Evolutionary conservation across 2,888 invertebrate species (phyloP).

Genomic region (Griposia aprilina): DNA sequence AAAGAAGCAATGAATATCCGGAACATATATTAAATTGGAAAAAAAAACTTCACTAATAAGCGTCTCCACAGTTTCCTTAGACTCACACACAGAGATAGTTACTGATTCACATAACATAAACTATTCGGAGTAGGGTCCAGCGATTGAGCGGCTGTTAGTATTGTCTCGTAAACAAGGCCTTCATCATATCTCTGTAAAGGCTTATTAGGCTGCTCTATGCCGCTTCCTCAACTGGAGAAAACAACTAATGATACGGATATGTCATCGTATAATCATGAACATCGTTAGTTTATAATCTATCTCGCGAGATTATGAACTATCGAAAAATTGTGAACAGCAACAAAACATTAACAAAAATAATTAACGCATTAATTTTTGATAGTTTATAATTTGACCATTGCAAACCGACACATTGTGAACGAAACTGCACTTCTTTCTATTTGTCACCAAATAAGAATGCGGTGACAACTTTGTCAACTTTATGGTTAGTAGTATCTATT

Average conservation of each 20-base stretch:
- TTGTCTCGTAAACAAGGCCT: constrained; percentile 30
- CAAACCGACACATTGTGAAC: too few relatives aligned
- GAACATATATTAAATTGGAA: neutral
- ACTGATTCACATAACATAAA: constrained; percentile 31
- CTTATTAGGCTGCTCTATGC: constrained; percentile 4
- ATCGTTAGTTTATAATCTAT: too few relatives aligned
- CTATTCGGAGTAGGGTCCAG: constrained; percentile 39
- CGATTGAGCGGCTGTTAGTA: constrained; percentile 27
- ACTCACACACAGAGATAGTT: constrained; percentile 4
- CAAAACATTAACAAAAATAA: too few relatives aligned
- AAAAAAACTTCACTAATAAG: neutral
- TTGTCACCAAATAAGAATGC: too few relatives aligned
- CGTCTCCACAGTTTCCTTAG: constrained; percentile 18
- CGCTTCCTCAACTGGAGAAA: neutral
- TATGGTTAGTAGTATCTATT: too few relatives aligned
- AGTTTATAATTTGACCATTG: too few relatives aligned
- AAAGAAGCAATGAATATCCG: neutral
- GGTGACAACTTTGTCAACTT: neutral
- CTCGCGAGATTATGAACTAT: too few relatives aligned
- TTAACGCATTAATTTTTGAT: too few relatives aligned
- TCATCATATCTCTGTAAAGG: constrained; percentile 11
- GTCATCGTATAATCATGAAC: too few relatives aligned
- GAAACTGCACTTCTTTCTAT: too few relatives aligned
- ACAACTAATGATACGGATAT: neutral
- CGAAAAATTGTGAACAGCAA: too few relatives aligned